Conservation (phyloP, 2,888 invertebrate species). For the Busseola fusca region DNA sequence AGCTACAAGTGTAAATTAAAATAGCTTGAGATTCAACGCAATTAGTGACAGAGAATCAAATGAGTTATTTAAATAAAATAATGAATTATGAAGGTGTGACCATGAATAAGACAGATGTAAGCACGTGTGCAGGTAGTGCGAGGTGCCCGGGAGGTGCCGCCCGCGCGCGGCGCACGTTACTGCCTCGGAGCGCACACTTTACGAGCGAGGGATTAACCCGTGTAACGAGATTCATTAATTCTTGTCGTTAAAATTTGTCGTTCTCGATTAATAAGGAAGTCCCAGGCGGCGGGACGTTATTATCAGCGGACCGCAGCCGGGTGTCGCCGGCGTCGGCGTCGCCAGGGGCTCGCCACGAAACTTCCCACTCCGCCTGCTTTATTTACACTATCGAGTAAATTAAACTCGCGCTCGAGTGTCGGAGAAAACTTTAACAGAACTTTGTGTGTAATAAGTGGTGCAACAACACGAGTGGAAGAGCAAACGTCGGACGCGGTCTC, state of each 20-base stretch:
- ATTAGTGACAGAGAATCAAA: not conserved
- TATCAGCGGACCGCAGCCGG: constrained; percentile 86
- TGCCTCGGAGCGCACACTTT: constrained; percentile 86
- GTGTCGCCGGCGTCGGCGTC: constrained; percentile 69
- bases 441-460: constrained; percentile 90
- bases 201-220: constrained; percentile 89
- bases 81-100: constrained; percentile 15
- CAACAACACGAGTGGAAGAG: constrained; percentile 89
- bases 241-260: constrained; percentile 90
- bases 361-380: constrained; percentile 88
- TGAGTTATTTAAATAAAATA: not conserved
- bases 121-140: constrained; percentile 60
- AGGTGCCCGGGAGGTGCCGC: constrained; percentile 67
- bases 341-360: constrained; percentile 82
- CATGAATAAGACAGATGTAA: constrained; percentile 34
- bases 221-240: constrained; percentile 90
- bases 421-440: constrained; percentile 88
- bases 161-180: constrained; percentile 83
- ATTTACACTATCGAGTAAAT: constrained; percentile 90
- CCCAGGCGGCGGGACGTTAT: constrained; percentile 86
- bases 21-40: not conserved
- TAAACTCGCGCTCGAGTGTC: constrained; percentile 88
- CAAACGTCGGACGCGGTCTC: constrained; percentile 89
- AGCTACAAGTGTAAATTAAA: constrained; percentile 3
- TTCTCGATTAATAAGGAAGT: constrained; percentile 90